Conservation (phyloP, 2,113 vertebrate species). For the Gobio gobio region DNA sequence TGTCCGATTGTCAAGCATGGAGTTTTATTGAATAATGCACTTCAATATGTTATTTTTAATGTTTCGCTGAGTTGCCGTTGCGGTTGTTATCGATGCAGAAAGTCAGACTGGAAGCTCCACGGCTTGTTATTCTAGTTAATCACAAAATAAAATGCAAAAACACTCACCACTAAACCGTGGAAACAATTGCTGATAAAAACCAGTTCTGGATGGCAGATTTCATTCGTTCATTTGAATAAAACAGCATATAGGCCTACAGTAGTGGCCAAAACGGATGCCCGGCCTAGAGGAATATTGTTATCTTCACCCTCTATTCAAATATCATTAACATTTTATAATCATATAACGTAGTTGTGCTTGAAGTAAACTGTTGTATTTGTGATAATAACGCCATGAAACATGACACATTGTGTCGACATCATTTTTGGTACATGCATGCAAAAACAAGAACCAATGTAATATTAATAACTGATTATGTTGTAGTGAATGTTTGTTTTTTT, state of each 20-base stretch:
- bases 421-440: too few species aligned
- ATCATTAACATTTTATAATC: too few species aligned
- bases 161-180: neutral
- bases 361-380: too few species aligned
- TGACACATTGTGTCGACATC: too few species aligned
- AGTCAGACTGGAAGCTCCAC: neutral
- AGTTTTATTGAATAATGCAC: neutral
- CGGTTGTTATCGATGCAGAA: neutral
- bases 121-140: neutral
- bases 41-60: neutral
- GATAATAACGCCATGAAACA: too few species aligned
- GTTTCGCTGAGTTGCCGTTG: neutral
- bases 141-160: neutral
- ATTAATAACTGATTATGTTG: too few species aligned
- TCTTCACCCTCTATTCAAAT: too few species aligned
- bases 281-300: too few species aligned
- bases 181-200: neutral
- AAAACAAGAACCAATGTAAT: too few species aligned
- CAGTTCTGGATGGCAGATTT: neutral
- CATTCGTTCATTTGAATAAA: neutral
- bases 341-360: too few species aligned
- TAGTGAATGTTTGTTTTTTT: too few species aligned
- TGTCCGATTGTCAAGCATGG: neutral
- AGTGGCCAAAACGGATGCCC: too few species aligned
- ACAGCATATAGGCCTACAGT: neutral